phyloP scores from a whole-genome alignment of 2,797 vertebrate genomes.

The Chromobotia macracanthus region DNA sequence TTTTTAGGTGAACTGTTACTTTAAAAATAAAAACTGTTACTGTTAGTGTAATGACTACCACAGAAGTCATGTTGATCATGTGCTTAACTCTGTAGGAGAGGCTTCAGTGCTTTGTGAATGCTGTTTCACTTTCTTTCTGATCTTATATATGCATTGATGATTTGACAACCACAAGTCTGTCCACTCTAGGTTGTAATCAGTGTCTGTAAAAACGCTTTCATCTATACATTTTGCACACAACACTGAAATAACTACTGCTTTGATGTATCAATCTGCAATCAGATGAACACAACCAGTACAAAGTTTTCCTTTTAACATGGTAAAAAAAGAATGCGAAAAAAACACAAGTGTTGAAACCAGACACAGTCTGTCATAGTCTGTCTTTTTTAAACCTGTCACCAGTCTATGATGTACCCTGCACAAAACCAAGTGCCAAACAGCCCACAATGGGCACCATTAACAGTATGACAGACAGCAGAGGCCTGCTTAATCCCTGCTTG shows the following conservation, averaged over 20 bases:
- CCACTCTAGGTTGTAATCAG: background rate
- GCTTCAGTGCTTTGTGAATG: no score
- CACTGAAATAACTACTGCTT: background rate
- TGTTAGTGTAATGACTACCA: no score
- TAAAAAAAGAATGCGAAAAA: slow-evolving; percentile 7
- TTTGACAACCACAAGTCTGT: background rate
- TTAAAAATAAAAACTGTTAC: no score
- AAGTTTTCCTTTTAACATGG: background rate
- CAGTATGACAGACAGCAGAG: slow-evolving; percentile 35
- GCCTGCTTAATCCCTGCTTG: slow-evolving; percentile 48
- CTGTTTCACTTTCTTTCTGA: no score
- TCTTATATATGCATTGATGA: no score
- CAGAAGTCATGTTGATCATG: no score
- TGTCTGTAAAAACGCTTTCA: no score
- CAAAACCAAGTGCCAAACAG: slow-evolving; percentile 32
- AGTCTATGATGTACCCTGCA: slow-evolving; percentile 42
- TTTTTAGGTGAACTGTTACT: no score
- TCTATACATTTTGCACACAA: background rate
- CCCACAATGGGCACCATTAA: slow-evolving; percentile 48
- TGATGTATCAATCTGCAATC: slow-evolving; percentile 9
- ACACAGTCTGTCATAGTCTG: background rate
- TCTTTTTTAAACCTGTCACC: slow-evolving; percentile 32
- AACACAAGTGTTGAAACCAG: slow-evolving; percentile 3
- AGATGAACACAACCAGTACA: background rate
- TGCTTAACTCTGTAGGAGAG: no score